These are phyloP conservation scores for Tachuris rubrigastra DNA, from an alignment of 2,113 vertebrate species.

Conservation along the genomic window DNA sequence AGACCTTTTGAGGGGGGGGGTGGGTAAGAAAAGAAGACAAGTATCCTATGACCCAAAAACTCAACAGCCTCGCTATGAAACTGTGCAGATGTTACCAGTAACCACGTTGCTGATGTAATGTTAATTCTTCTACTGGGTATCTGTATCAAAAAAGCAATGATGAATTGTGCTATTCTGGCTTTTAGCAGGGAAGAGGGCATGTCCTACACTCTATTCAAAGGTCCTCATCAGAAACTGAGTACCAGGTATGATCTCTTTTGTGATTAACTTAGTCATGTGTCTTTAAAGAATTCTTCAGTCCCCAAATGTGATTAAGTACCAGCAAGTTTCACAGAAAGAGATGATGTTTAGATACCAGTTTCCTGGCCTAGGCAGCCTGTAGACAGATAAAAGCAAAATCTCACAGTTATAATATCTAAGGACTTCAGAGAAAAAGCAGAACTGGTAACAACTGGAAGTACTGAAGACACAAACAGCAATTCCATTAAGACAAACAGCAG, in stretches of 20 bases:
- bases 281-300: neutral
- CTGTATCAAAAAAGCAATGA: neutral
- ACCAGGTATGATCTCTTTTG: neutral
- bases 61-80: neutral
- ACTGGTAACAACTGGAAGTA: neutral
- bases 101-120: neutral
- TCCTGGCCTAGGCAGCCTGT: neutral
- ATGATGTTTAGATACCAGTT: neutral
- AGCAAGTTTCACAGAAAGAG: neutral
- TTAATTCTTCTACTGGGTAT: neutral
- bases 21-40: neutral
- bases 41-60: neutral
- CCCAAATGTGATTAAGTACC: neutral
- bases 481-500: neutral
- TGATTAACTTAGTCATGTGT: neutral
- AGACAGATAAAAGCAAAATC: neutral
- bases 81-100: neutral
- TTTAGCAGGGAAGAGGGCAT: neutral
- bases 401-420: neutral
- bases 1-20: accelerated
- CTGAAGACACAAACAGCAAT: neutral
- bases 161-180: neutral
- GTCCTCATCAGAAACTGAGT: neutral
- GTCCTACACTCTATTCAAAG: constrained; percentile 18
- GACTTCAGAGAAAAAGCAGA: neutral